A percentile compares a stretch with the other conserved stretches of the same genome.
Conservation (phyloP, 2,113 vertebrate genomes). For the Pelecanoides urinatrix region DNA sequence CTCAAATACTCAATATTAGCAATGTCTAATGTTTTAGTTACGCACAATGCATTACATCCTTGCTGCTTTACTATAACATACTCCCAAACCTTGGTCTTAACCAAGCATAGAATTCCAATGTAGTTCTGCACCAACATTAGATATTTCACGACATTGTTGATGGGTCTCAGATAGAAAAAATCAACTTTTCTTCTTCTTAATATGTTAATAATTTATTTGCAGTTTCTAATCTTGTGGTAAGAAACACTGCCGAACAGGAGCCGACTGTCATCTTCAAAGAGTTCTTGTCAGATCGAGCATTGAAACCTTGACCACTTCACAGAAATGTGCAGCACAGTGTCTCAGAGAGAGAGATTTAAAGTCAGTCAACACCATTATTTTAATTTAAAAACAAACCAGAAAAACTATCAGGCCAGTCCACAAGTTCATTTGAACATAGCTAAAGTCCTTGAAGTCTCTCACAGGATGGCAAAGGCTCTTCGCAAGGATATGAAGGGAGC, state of each 20-base stretch:
- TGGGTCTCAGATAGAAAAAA: slow-evolving; percentile 36
- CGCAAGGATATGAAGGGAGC: slow-evolving; percentile 36
- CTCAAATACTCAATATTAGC: slow-evolving; percentile 46
- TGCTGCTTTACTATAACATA: slow-evolving; percentile 50
- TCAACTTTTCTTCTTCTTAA: slow-evolving; percentile 34
- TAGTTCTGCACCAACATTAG: slow-evolving; percentile 28
- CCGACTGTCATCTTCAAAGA: neutral
- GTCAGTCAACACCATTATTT: neutral
- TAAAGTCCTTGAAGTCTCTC: slow-evolving; percentile 32
- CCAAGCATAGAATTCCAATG: slow-evolving; percentile 26
- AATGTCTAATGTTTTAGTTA: slow-evolving; percentile 58
- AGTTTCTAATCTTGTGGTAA: slow-evolving; percentile 15
- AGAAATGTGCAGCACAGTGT: slow-evolving; percentile 24
- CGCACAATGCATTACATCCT: slow-evolving; percentile 42
- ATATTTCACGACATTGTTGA: slow-evolving; percentile 36
- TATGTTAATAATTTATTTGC: slow-evolving; percentile 46
- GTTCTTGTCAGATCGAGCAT: slow-evolving; percentile 51
- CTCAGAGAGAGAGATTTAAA: neutral
- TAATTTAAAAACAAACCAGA: neutral
- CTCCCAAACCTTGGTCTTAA: slow-evolving; percentile 28
- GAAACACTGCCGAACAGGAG: slow-evolving; percentile 53
- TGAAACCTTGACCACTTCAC: slow-evolving; percentile 51
- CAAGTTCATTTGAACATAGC: slow-evolving; percentile 16
- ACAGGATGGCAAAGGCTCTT: slow-evolving; percentile 28
- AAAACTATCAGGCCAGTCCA: slow-evolving; percentile 30